Evolutionary conservation across 2,797 vertebrate genomes (phyloP).

Genomic region (Triplophysa yarkandensis): DNA sequence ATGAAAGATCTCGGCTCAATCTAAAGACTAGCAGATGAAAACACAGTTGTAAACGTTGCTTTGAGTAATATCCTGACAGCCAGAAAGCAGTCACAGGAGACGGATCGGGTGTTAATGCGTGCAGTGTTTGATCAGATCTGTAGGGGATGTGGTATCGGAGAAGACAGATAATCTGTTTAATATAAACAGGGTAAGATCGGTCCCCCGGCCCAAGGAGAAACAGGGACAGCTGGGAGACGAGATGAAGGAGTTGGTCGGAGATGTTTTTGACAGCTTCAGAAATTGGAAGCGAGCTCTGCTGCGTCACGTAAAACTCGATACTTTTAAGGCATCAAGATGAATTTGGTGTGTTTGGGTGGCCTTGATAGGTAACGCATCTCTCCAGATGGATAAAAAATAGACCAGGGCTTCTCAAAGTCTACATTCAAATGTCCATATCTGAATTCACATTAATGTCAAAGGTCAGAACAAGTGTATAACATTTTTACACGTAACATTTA

Average conservation of each 20-base stretch:
- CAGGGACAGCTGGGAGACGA: constrained; percentile 21
- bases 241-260: constrained; percentile 50
- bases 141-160: constrained; percentile 41
- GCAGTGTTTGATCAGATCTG: constrained; percentile 55
- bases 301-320: constrained; percentile 17
- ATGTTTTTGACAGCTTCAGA: constrained; percentile 53
- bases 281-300: constrained; percentile 48
- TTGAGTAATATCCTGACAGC: constrained; percentile 26
- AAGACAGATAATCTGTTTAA: constrained; percentile 64
- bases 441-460: too few species aligned
- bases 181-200: constrained; percentile 59
- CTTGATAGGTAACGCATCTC: constrained; percentile 26
- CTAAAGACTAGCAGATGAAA: background rate
- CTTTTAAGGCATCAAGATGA: constrained; percentile 41
- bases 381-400: too few species aligned
- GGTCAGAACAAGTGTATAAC: too few species aligned
- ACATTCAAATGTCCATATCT: too few species aligned
- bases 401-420: too few species aligned
- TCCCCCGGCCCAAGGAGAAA: constrained; percentile 38
- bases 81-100: constrained; percentile 34
- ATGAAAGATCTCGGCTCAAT: constrained; percentile 17
- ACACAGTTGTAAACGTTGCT: constrained; percentile 45
- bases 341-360: constrained; percentile 27
- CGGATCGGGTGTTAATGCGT: constrained; percentile 54
- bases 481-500: too few species aligned